Conservation (phyloP, 2,113 vertebrate genomes). For the Festucalex cinctus region DNA sequence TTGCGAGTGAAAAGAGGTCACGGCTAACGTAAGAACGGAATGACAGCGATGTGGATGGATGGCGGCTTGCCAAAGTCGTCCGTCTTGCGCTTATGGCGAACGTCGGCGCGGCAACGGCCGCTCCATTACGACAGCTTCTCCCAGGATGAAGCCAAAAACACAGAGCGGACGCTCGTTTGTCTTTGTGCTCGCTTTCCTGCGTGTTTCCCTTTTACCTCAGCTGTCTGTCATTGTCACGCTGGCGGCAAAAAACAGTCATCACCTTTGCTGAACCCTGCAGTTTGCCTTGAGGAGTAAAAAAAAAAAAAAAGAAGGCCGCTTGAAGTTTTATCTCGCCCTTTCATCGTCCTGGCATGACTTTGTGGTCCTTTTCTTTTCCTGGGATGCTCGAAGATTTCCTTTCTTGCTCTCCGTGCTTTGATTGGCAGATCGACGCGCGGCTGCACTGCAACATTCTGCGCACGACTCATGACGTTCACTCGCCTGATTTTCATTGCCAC, state of each 20-base stretch:
- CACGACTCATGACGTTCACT: conserved; percentile 17
- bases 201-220: neutral
- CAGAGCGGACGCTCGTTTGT: conserved; percentile 19
- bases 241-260: conserved; percentile 23
- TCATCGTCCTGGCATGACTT: conserved; percentile 18
- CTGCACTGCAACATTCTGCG: conserved; percentile 28
- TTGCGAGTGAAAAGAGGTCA: neutral
- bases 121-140: conserved; percentile 58
- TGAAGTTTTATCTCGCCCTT: conserved; percentile 23
- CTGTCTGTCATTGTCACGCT: conserved; percentile 22
- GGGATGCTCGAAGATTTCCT: conserved; percentile 15
- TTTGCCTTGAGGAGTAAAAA: conserved; percentile 7
- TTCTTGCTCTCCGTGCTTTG: conserved; percentile 23
- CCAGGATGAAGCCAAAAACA: conserved; percentile 39
- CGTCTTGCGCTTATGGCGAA: conserved; percentile 53
- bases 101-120: conserved; percentile 62
- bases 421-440: conserved; percentile 20
- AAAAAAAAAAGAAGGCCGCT: conserved; percentile 1
- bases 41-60: conserved; percentile 14
- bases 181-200: conserved; percentile 29
- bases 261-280: conserved; percentile 21
- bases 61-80: conserved; percentile 30
- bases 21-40: conserved; percentile 17
- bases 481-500: conserved; percentile 36
- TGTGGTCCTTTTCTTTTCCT: conserved; percentile 15